Evolutionary conservation across 2,113 vertebrate species (phyloP), one percentile per base, ranked within the genome.

Genomic region (Vulpes vulpes): DNA sequence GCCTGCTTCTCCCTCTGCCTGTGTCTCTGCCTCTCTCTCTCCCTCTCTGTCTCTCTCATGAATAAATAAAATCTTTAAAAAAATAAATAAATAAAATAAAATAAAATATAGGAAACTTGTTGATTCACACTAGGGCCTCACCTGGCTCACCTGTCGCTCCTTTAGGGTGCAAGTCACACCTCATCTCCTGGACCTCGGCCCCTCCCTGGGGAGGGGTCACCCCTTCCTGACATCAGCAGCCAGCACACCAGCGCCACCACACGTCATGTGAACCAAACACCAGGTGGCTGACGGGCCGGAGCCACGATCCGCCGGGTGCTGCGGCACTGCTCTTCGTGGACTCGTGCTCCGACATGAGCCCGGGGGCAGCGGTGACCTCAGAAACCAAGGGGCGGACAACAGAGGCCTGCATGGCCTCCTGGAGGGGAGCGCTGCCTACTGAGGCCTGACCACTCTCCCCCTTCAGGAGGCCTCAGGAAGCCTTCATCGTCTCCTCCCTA

Each of bases 181-280:
- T 69, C 30, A 3, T 65, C 49, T 59, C 22, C 32, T 11, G 65
- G 22, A 7, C 51, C 20, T 57, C 0, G 20, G 32, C 22, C 22
- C 16, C 60, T 79, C 51, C 25, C 19, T 35, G 15, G 62, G 17
- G 60, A 67, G 51, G 2, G 5, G 89, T 10, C 16, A 15, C n/a
- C 62, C 19, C n/a, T 16, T 30, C n/a, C 4, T 27, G 62, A 17
- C 64, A 25, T 35, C 65, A 11, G 32, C 43, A 19, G 59, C 43
- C 16, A 55, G 76, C 15, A 25, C 11, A 20, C 9, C 23, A 22
- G 67, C 4, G 15, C 32, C 6, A 23, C 14, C 25, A 5, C 12
- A 6, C 14, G 22, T 19, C 11, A 0, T 3, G 8, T 43, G n/a
- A 69, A 1, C 17, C 6, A 14, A 35, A 15, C 23, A 7, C n/a